Percentiles rank a stretch among this genome's conserved stretches.
These are phyloP conservation scores for Dusona sp. DNA, from an alignment of 2,888 invertebrate species.

Conservation along the genomic window DNA sequence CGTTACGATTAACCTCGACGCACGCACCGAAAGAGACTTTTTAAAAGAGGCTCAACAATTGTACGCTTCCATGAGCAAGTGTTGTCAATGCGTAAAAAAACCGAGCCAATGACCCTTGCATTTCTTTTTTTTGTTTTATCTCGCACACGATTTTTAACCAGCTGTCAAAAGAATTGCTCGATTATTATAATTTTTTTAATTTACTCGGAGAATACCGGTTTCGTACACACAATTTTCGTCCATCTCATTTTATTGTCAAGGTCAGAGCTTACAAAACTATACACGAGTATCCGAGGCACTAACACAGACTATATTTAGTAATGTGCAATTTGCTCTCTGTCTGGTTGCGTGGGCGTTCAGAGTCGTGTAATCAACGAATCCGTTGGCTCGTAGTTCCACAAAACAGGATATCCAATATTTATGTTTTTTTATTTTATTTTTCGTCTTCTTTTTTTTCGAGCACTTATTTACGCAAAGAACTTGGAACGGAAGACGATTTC, in stretches of 20 bases:
- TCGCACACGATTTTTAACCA: background rate
- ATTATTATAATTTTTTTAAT: background rate
- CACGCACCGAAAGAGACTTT: conserved; percentile 48
- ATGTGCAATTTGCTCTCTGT: conserved; percentile 65
- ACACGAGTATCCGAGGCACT: conserved; percentile 30
- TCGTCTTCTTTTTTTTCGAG: background rate
- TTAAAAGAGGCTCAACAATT: conserved; percentile 34
- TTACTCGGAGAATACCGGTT: background rate
- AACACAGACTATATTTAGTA: conserved; percentile 67
- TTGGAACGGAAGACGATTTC: background rate
- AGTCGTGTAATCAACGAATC: conserved; percentile 62
- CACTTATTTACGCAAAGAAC: background rate
- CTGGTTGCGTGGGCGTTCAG: conserved; percentile 60
- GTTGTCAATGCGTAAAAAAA: conserved; percentile 10
- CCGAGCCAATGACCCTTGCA: conserved; percentile 32
- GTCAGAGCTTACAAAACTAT: conserved; percentile 34
- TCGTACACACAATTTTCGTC: conserved; percentile 1
- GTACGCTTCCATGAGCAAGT: conserved; percentile 43
- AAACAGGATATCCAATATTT: conserved; percentile 60
- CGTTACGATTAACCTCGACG: conserved; percentile 53
- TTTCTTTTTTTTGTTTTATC: background rate
- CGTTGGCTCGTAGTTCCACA: conserved; percentile 57
- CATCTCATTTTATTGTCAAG: conserved; percentile 59
- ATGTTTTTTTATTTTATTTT: conserved; percentile 6
- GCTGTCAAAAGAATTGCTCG: background rate